Evolutionary conservation across 1,140 invertebrate genomes (phyloP), one percentile per base, ranked within the genome.

Genomic region (Gryon sp.): DNA sequence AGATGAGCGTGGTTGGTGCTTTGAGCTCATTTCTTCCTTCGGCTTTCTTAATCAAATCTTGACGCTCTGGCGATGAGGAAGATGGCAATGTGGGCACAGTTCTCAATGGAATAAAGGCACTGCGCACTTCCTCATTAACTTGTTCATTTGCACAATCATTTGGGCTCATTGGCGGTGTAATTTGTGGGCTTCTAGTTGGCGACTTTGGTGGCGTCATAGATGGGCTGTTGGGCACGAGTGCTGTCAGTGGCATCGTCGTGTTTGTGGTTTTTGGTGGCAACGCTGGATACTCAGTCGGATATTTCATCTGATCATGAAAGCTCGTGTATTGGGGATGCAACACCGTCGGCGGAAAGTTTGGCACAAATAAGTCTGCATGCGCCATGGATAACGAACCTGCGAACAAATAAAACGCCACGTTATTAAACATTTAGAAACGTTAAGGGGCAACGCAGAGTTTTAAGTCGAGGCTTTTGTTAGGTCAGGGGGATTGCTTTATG

Each of bases 61-160:
- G 81, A 83, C 87, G 81, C 84, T 86, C 90, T 0, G 92, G 92
- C 0, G 91, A 92, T 50, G 92, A 92, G 0, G 91, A 90, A 2
- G 82, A 75, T 84, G 90, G 81, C 87, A 90, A 2, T 89, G 87
- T 69, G 88, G 87, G 80, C 1, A 83, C 3, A 50, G 53, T 69
- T 24, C 84, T 65, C 19, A 91, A 90, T 0, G 90, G 91, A 0
- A 90, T 91, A 84, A 94, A 94, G 20, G 93, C 94, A 12, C 93
- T 94, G 81, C 93, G 93, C 0, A 94, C 91, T 30, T 94, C 94
- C 65, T 95, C 93, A 82, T 82, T 12, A 80, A 85, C 50, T 63
- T 89, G 79, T 76, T 90, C 82, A 63, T 82, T 85, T 78, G 85
- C 63, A 76, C 82, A 85, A 59, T 89, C 85, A 87, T 91, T 89